Conservation (phyloP, 2,888 invertebrate species). For the Quadriops clusia region DNA sequence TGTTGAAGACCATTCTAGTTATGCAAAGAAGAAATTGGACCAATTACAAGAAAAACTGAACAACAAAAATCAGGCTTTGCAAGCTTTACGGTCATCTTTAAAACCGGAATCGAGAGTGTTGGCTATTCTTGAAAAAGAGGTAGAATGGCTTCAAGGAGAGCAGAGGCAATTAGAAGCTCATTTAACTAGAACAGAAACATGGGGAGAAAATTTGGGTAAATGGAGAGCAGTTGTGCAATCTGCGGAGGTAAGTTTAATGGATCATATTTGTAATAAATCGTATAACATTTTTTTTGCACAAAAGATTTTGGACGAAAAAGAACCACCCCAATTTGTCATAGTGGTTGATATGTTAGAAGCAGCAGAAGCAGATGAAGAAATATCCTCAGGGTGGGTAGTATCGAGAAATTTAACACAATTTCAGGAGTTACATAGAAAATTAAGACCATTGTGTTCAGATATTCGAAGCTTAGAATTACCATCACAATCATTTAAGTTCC, state of each 20-base stretch:
- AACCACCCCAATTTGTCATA: conserved; percentile 58
- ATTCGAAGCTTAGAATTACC: conserved; percentile 74
- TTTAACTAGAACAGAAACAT: conserved; percentile 72
- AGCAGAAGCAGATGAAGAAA: conserved; percentile 39
- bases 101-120: conserved; percentile 76
- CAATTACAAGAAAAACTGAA: conserved; percentile 73
- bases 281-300: conserved; percentile 13
- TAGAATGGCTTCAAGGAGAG: conserved; percentile 71
- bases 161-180: conserved; percentile 74
- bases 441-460: conserved; percentile 70
- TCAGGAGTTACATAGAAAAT: conserved; percentile 70
- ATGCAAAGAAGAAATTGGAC: conserved; percentile 69
- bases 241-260: conserved; percentile 50
- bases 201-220: conserved; percentile 80
- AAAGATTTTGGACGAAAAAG: conserved; percentile 40
- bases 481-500: conserved; percentile 66
- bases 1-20: conserved; percentile 72
- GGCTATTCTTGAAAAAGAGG: conserved; percentile 68
- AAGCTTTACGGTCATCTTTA: conserved; percentile 68
- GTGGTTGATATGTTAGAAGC: conserved; percentile 65
- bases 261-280: background rate
- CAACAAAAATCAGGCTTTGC: conserved; percentile 71
- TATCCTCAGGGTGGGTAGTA: conserved; percentile 58
- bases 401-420: conserved; percentile 50
- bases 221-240: conserved; percentile 81